Evolutionary conservation across 2,888 invertebrate species (phyloP).

Genomic region (Priocnemis perturbator): DNA sequence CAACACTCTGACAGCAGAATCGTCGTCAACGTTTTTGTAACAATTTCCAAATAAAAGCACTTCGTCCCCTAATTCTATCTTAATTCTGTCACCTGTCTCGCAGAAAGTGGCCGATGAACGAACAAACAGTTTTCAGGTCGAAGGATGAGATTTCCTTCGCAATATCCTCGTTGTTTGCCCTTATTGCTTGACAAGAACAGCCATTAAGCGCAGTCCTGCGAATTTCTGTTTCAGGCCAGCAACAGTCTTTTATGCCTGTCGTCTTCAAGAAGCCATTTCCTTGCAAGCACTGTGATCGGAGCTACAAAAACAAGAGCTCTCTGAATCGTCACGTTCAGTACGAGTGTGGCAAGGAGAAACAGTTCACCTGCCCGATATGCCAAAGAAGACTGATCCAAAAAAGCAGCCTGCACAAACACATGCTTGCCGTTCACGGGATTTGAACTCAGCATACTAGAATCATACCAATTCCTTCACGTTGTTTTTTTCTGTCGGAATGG

Average conservation of each 20-base stretch:
- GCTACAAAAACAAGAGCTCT: constrained; percentile 71
- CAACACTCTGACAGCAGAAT: too few relatives aligned
- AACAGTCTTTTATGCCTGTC: neutral
- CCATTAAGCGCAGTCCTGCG: constrained; percentile 43
- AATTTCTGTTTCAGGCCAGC: constrained; percentile 45
- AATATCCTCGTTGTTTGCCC: neutral
- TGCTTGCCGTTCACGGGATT: constrained; percentile 38
- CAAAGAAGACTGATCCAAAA: constrained; percentile 46
- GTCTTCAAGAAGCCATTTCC: constrained; percentile 45
- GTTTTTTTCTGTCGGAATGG: neutral
- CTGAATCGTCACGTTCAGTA: constrained; percentile 63
- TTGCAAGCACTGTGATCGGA: constrained; percentile 51
- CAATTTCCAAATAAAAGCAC: neutral
- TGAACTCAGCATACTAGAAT: neutral
- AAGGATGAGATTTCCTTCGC: neutral
- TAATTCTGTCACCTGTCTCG: constrained; percentile 1
- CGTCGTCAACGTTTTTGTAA: neutral
- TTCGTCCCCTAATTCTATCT: neutral
- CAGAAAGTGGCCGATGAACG: neutral
- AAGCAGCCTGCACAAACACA: constrained; percentile 52
- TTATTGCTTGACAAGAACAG: constrained; percentile 30
- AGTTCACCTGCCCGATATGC: constrained; percentile 61
- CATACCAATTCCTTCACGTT: neutral
- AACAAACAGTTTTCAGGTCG: too few relatives aligned
- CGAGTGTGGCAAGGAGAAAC: constrained; percentile 59